Conservation (phyloP, 1,140 invertebrate genomes). For the Cryptotermes secundus region DNA sequence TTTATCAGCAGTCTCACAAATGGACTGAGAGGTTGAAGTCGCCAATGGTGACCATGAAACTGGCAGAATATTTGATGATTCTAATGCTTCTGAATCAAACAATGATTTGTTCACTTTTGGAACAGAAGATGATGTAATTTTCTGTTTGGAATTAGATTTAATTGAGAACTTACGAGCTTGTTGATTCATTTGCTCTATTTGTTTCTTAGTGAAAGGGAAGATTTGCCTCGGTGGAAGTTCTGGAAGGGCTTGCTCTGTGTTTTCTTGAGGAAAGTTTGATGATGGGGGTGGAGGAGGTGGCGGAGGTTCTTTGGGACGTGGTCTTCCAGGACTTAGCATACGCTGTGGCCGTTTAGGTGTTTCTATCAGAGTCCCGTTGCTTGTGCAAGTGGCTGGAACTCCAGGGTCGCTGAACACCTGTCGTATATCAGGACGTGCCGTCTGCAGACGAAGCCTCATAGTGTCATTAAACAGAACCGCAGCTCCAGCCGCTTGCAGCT, state of each 20-base stretch:
- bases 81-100: not conserved
- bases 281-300: conserved; percentile 45
- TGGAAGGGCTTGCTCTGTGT: conserved; percentile 29
- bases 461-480: conserved; percentile 63
- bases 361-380: not conserved
- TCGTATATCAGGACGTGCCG: conserved; percentile 43
- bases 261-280: conserved; percentile 31
- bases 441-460: conserved; percentile 71
- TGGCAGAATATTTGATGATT: not conserved
- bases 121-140: not conserved
- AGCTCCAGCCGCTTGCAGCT: not conserved
- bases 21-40: not conserved
- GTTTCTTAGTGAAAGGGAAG: conserved; percentile 22
- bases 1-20: not conserved
- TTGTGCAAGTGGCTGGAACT: not conserved
- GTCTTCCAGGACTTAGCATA: conserved; percentile 36
- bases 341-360: conserved; percentile 22
- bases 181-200: conserved; percentile 18
- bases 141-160: not conserved
- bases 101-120: not conserved
- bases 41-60: conserved; percentile 23
- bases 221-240: conserved; percentile 41
- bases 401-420: conserved; percentile 33
- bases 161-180: not conserved
- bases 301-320: conserved; percentile 46